Base-by-base conservation (phyloP, 2,888 invertebrate genomes). In the Thelaira solivaga region DNA sequence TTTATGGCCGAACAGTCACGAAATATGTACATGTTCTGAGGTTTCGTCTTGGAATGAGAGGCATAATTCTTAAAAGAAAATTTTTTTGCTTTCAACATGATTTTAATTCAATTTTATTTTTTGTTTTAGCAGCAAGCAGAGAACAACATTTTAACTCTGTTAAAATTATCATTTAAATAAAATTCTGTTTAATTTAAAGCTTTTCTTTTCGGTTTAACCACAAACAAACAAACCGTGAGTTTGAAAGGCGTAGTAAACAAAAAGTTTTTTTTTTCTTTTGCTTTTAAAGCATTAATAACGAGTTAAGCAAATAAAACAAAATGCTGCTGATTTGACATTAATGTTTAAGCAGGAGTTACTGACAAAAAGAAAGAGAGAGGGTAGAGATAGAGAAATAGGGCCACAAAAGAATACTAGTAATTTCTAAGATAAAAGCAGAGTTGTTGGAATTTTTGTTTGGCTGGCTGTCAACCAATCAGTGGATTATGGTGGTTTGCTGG, bases 161-260 rank as follows among this genome's bases (percentile, higher is more conserved):
- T 53, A 65, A 67, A 67, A 67, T 67, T 67, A 61, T 47, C 26
- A 61, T 61, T 62, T 68, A 75, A 75, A 55, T 68, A 24, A 62
- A 68, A 61, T 61, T 68, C 36, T 34, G 36, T 74, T 61, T 53
- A 74, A 53, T 53, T 55, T 61, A 39, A 55, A n/a, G n/a, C n/a
- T n/a, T n/a, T n/a, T n/a, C n/a, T n/a, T n/a, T n/a, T n/a, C 53
- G 24, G 57, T 31, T 24, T 51, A 16, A 43, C 13, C 18, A 36
- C 20, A 69, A n/a, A 29, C 39, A 49, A 57, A 47, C 26, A 24
- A 69, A 49, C 16, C 20, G 39, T 36, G 39, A 59, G 47, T 41
- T 13, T 29, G 39, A 69, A 61, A 61, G 51, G 69, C 69, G 49
- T 43, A 71, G 10, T 43, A 31, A 61, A 59, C 57, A 39, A 62